Percentiles rank a stretch among this genome's conserved stretches.
Conservation (phyloP, 2,113 vertebrate genomes). For the Boleophthalmus pectinirostris region DNA sequence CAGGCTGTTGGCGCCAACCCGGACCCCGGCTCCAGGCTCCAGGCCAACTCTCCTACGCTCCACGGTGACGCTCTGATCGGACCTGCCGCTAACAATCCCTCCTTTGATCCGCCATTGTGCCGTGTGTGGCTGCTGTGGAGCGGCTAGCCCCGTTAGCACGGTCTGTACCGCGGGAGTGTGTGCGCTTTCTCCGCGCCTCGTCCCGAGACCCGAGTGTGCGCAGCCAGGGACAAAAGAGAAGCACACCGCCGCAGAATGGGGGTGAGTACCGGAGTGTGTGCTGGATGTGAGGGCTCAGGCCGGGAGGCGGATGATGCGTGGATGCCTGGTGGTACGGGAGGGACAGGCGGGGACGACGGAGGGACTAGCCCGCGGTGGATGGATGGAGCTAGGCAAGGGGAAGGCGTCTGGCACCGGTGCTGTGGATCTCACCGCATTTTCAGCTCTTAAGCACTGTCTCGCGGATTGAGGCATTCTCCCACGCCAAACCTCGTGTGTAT, state of each 20-base stretch:
- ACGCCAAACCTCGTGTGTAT: not conserved
- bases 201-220: constrained; percentile 43
- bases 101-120: not conserved
- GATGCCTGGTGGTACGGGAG: not conserved
- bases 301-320: not conserved
- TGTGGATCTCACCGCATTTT: not conserved
- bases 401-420: constrained; percentile 28
- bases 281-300: not conserved
- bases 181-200: constrained; percentile 39
- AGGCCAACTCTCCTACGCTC: not conserved
- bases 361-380: constrained; percentile 47
- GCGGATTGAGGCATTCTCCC: not conserved
- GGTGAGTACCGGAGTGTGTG: constrained; percentile 57
- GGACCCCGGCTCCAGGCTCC: not conserved
- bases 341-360: constrained; percentile 10
- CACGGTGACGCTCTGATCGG: constrained; percentile 12
- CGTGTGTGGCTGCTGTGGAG: constrained; percentile 5
- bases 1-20: constrained; percentile 65
- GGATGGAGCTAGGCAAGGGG: constrained; percentile 22
- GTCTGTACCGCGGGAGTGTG: constrained; percentile 57
- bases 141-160: constrained; percentile 54
- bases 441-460: not conserved
- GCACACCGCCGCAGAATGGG: constrained; percentile 59
- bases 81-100: not conserved
- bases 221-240: constrained; percentile 59